Conservation (phyloP, 2,113 vertebrate species). For the Hypanus sabinus region DNA sequence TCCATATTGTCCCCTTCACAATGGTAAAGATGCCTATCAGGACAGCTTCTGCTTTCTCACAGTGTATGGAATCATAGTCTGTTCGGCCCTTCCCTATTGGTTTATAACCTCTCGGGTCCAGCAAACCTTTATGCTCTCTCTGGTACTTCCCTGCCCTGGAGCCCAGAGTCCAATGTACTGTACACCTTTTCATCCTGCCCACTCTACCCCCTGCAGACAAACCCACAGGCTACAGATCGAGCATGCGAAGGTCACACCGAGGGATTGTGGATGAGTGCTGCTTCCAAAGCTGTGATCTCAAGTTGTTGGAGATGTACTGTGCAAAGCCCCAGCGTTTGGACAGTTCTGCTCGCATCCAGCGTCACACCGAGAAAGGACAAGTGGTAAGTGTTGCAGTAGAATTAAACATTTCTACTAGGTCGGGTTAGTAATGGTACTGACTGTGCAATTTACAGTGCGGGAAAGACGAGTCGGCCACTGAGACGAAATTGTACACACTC, state of each 20-base stretch:
- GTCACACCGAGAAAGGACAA: constrained; percentile 87
- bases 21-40: neutral
- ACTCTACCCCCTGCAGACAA: constrained; percentile 61
- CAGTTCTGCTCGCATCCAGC: constrained; percentile 82
- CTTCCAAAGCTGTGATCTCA: constrained; percentile 96
- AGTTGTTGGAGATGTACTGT: constrained; percentile 95
- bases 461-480: too few species aligned
- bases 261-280: constrained; percentile 98
- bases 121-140: neutral
- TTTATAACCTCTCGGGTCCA: neutral
- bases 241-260: constrained; percentile 73
- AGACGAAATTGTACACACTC: too few species aligned
- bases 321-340: constrained; percentile 82
- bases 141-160: neutral
- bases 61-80: too few species aligned
- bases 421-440: too few species aligned
- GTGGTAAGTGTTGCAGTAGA: constrained; percentile 61
- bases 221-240: constrained; percentile 87
- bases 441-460: too few species aligned
- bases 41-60: neutral
- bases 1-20: neutral
- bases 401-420: too few species aligned
- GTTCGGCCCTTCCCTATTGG: neutral
- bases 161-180: neutral
- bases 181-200: neutral